Percentiles rank a stretch among this genome's conserved stretches.
Conservation (phyloP, 2,113 vertebrate species). For the Xiphorhynchus elegans region DNA sequence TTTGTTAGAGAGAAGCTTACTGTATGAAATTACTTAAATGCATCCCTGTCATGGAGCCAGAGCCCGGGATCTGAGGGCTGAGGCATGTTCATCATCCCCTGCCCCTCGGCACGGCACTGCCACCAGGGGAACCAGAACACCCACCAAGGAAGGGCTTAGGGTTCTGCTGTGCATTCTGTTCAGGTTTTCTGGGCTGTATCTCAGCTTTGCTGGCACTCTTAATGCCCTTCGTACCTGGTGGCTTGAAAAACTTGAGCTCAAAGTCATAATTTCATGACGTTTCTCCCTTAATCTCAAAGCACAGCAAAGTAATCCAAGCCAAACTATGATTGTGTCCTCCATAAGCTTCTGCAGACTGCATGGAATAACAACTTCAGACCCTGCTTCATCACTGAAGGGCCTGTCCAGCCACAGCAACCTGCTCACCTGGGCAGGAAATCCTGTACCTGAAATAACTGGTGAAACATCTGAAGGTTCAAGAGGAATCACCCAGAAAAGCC, state of each 20-base stretch:
- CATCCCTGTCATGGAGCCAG: neutral
- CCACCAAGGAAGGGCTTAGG: neutral
- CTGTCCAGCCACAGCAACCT: neutral
- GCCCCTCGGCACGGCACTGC: accelerated
- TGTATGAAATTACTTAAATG: constrained; percentile 5
- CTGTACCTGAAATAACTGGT: neutral
- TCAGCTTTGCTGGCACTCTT: neutral
- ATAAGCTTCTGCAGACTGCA: neutral
- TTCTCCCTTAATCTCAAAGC: neutral
- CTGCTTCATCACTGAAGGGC: neutral
- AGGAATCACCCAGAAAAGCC: neutral
- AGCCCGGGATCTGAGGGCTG: neutral
- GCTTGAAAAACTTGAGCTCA: neutral
- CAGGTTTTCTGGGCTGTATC: neutral
- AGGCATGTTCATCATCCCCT: neutral
- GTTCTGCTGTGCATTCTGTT: accelerated
- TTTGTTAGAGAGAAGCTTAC: constrained; percentile 1
- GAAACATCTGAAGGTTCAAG: neutral
- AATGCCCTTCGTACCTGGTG: neutral
- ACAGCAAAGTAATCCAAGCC: neutral
- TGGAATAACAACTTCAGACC: neutral
- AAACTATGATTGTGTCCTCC: neutral
- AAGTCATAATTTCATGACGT: neutral
- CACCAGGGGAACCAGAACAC: neutral
- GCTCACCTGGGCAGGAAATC: neutral